Conservation (phyloP, 2,797 vertebrate genomes). For the Macroramphosus scolopax region DNA sequence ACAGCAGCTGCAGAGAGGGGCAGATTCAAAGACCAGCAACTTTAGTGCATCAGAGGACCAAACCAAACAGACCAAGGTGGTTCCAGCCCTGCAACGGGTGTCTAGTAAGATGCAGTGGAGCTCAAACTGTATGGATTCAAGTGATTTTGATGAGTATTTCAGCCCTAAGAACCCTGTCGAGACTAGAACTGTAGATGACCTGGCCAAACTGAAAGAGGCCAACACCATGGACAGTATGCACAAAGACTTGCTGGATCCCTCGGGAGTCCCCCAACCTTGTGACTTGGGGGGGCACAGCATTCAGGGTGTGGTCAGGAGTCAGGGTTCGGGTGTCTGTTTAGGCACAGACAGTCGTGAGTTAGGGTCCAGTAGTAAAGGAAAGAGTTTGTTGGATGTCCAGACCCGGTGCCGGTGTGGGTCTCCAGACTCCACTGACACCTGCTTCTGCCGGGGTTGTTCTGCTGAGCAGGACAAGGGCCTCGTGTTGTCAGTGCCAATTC, state of each 20-base stretch:
- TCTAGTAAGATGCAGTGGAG: conserved; percentile 81
- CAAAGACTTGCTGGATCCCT: conserved; percentile 56
- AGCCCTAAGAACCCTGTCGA: conserved; percentile 83
- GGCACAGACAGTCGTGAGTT: conserved; percentile 15
- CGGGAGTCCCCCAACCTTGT: conserved; percentile 3
- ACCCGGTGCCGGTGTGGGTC: conserved; percentile 78
- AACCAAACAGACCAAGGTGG: conserved; percentile 76
- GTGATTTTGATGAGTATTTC: conserved; percentile 88
- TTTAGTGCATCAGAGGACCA: conserved; percentile 82
- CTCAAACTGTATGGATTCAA: conserved; percentile 75
- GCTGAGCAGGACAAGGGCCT: conserved; percentile 86
- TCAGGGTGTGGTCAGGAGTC: conserved; percentile 13
- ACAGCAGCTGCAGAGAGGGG: conserved; percentile 39
- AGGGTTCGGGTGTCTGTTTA: conserved; percentile 31
- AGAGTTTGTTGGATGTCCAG: conserved; percentile 49
- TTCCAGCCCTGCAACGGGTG: conserved; percentile 71
- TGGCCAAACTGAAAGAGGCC: conserved; percentile 53
- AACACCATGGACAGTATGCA: conserved; percentile 32
- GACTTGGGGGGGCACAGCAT: conserved; percentile 18
- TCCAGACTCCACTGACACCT: conserved; percentile 70
- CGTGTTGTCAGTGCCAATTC: conserved; percentile 78
- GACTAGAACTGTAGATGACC: conserved; percentile 85
- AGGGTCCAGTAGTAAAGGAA: conserved; percentile 34
- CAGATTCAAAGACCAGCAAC: conserved; percentile 55
- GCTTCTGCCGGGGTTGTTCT: conserved; percentile 84